Evolutionary conservation across 1,140 invertebrate genomes (phyloP).

Genomic region (Lysiphlebus fabarum): DNA sequence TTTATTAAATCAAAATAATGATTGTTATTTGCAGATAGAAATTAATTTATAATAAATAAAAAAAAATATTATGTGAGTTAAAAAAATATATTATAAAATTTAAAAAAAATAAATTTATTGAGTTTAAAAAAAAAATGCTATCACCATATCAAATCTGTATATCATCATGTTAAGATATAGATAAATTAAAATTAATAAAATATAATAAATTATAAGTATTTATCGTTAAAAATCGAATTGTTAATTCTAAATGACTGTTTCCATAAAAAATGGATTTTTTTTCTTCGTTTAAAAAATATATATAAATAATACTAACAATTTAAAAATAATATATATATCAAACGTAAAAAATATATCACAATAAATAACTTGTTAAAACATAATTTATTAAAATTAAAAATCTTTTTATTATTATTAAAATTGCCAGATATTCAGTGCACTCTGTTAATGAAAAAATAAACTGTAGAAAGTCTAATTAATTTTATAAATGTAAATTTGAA

Average conservation of each 20-base stretch:
- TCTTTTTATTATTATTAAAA: constrained; percentile 28
- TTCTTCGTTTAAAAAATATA: background rate
- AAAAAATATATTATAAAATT: background rate
- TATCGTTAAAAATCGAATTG: constrained; percentile 45
- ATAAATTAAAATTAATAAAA: constrained; percentile 25
- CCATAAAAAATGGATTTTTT: constrained; percentile 2
- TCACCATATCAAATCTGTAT: constrained; percentile 54
- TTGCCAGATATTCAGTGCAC: constrained; percentile 35
- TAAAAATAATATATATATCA: constrained; percentile 34
- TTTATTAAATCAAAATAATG: constrained; percentile 2
- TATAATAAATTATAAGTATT: constrained; percentile 25
- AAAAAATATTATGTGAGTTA: background rate
- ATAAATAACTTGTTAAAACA: constrained; percentile 42
- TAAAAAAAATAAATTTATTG: constrained; percentile 22
- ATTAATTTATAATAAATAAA: constrained; percentile 1
- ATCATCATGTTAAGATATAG: constrained; percentile 52
- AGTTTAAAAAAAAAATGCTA: constrained; percentile 41
- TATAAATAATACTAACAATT: constrained; percentile 1
- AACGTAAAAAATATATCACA: constrained; percentile 4
- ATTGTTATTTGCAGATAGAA: constrained; percentile 8
- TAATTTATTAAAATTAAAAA: constrained; percentile 34
- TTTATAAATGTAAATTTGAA: background rate
- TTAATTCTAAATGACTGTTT: constrained; percentile 42
- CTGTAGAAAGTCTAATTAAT: background rate
- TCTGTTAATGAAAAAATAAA: too few species aligned